Percentiles rank a stretch among this genome's conserved stretches.
Evolutionary conservation across 1,140 invertebrate genomes (phyloP).

Genomic region (Pemphigus obesinymphae): DNA sequence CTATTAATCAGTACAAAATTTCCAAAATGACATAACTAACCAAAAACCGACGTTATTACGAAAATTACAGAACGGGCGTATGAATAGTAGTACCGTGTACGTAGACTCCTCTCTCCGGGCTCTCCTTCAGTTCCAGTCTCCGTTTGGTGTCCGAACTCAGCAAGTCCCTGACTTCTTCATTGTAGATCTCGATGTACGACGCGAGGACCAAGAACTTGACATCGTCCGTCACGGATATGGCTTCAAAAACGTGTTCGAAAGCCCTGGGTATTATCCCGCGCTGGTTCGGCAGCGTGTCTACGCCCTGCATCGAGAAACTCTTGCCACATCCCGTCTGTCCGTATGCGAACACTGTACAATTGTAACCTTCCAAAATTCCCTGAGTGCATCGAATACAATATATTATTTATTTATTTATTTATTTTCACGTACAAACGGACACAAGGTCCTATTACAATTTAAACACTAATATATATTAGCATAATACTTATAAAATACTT

Average conservation of each 20-base stretch:
- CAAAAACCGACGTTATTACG: too few species aligned
- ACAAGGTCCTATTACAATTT: too few species aligned
- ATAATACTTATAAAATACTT: too few species aligned
- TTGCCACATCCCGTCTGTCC: slow-evolving; percentile 84
- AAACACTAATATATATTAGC: too few species aligned
- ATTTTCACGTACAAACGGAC: too few species aligned
- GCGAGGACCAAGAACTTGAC: slow-evolving; percentile 81
- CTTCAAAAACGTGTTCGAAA: slow-evolving; percentile 89
- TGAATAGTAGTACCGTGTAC: too few species aligned
- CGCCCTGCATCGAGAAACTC: slow-evolving; percentile 77
- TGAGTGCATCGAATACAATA: slow-evolving; percentile 47
- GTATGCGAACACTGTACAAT: slow-evolving; percentile 82
- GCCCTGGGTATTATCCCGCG: slow-evolving; percentile 79
- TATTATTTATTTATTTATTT: too few species aligned
- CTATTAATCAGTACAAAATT: too few species aligned
- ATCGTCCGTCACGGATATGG: slow-evolving; percentile 73
- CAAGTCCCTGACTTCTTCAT: slow-evolving; percentile 79
- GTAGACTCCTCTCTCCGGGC: slow-evolving; percentile 74
- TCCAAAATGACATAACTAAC: too few species aligned
- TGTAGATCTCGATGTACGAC: slow-evolving; percentile 93
- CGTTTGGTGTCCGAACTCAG: slow-evolving; percentile 63
- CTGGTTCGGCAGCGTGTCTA: slow-evolving; percentile 54
- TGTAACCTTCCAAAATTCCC: slow-evolving; percentile 82
- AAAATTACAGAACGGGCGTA: too few species aligned
- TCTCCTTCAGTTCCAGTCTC: slow-evolving; percentile 74